Base-by-base conservation (phyloP, 2,888 invertebrate species). In the Drosophila austrosaltans region DNA sequence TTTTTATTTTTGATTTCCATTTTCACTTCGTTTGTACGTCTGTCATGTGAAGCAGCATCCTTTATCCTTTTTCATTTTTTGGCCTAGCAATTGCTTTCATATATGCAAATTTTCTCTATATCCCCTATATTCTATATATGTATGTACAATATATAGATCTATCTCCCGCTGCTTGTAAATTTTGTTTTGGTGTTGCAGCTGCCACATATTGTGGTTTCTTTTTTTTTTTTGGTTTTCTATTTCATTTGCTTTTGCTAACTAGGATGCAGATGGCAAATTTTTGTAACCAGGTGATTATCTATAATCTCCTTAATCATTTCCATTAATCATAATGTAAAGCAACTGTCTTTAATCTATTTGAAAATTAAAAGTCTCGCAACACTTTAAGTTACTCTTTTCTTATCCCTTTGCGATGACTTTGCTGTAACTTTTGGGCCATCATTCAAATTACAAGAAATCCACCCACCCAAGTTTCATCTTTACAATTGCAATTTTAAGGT, bases 41-140 rank as follows among this genome's bases (percentile, higher is more conserved):
- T 85, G 79, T 79, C 75, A 81, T 79, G 68, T 70, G 77, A 77
- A 76, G 76, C 79, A 79, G 79, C 82, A 82, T 79, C 80, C 82
- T 74, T 70, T 60, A 63, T 64, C 59, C 61, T 53, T 68, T 59
- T 53, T 44, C 53, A 42, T 28, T 53, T 42, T 62, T 36, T 42
- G 71, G 53, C 57, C 53, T 40, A 57, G 56, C 87, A 84, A 89
- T 89, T 89, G 87, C 82, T 78, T 81, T 83, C 81, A 83, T 83
- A 73, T 82, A 86, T 86, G 89, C 88, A 79, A 89, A 89, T 89
- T 89, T 70, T 22, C 7, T 30, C 53, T n/a, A 57, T 61, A 65
- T 66, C 36, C 59, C 28, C 67, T 59, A 36, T 5, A 28, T 2
- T 28, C 2, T 36, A 36, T 36, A 36, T n/a, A n/a, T n/a, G n/a